These are phyloP conservation scores for Neoniphon sammara DNA, from an alignment of 2,797 vertebrate genomes.

Conservation along the genomic window DNA sequence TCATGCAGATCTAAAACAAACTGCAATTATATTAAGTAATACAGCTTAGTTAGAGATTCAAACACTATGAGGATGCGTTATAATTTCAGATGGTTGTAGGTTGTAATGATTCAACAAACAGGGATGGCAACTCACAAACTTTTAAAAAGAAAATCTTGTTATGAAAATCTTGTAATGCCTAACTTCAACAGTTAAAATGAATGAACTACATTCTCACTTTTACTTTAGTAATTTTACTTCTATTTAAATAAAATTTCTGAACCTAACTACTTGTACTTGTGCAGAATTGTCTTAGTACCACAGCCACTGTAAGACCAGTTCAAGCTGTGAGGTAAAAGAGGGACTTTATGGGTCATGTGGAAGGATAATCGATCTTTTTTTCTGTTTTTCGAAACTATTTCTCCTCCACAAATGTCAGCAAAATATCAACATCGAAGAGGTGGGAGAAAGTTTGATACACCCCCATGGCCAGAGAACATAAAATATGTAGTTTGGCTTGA, in stretches of 20 bases:
- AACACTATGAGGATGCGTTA: not conserved
- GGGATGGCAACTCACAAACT: not conserved
- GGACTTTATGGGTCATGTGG: not conserved
- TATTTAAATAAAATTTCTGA: too few species aligned
- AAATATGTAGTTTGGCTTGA: conserved; percentile 46
- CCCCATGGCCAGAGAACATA: conserved; percentile 17
- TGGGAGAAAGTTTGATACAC: conserved; percentile 25
- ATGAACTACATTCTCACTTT: too few species aligned
- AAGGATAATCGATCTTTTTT: not conserved
- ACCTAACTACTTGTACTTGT: too few species aligned
- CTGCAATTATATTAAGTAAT: not conserved
- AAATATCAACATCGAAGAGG: conserved; percentile 7
- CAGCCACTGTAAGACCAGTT: not conserved
- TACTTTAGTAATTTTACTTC: not conserved
- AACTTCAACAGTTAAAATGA: too few species aligned
- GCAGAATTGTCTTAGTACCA: too few species aligned
- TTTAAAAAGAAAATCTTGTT: not conserved
- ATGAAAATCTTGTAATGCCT: too few species aligned
- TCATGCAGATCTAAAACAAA: not conserved
- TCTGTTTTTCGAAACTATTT: not conserved
- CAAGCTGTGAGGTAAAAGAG: not conserved
- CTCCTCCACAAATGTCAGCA: not conserved
- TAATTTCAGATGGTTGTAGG: not conserved
- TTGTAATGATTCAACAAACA: not conserved
- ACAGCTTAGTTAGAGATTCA: not conserved